Percentiles rank a stretch among this genome's conserved stretches.
phyloP scores from a whole-genome alignment of 1,140 invertebrate genomes.

The Adelges cooleyi region DNA sequence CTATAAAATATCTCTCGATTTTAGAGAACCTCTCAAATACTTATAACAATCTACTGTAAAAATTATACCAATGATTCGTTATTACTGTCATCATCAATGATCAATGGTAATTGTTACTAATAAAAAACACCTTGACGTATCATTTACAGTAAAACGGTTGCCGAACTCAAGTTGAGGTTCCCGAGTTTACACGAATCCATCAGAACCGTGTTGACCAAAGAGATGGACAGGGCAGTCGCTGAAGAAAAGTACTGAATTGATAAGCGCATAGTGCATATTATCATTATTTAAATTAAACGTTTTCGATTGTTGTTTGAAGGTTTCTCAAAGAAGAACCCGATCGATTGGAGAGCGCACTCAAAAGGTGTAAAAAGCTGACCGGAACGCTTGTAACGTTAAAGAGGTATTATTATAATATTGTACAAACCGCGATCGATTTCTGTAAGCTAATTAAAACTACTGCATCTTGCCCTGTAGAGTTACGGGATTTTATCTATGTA shows the following conservation, averaged over 20 bases:
- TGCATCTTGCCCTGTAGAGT: too few species aligned
- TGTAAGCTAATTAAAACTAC: too few species aligned
- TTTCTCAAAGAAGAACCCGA: conserved; percentile 93
- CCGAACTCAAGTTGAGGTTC: conserved; percentile 83
- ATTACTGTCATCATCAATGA: too few species aligned
- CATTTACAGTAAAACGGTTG: conserved; percentile 71
- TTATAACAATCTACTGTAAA: too few species aligned
- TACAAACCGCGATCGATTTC: too few species aligned
- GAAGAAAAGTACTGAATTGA: conserved; percentile 63
- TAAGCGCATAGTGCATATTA: background rate
- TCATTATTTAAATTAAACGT: conserved; percentile 32
- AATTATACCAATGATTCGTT: too few species aligned
- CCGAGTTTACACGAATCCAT: conserved; percentile 79
- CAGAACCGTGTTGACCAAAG: conserved; percentile 72
- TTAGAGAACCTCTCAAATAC: too few species aligned
- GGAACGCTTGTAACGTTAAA: conserved; percentile 92
- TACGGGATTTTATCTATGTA: too few species aligned
- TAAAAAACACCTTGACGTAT: too few species aligned
- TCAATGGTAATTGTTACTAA: too few species aligned
- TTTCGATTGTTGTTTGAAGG: conserved; percentile 35
- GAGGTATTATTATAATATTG: too few species aligned
- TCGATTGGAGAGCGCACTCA: conserved; percentile 74
- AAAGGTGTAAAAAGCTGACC: conserved; percentile 90
- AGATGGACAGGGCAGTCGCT: conserved; percentile 86
- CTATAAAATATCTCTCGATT: too few species aligned